Conservation (phyloP, 2,888 invertebrate genomes). For the Diadegma fenestrale region DNA sequence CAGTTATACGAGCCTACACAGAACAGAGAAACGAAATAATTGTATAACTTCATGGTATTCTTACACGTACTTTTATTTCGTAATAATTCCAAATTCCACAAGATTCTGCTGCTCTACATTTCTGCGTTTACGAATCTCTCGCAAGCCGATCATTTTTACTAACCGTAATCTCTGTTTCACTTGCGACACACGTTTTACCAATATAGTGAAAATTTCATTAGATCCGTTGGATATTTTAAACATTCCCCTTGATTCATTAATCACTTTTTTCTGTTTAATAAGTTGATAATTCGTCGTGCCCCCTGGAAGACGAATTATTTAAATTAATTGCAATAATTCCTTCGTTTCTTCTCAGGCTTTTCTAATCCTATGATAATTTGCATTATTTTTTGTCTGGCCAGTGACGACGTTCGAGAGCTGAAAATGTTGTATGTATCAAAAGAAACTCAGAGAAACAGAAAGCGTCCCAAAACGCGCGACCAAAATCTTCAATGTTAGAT, state of each 20-base stretch:
- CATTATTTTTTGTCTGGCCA: no score
- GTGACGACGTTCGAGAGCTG: no score
- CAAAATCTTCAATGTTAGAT: no score
- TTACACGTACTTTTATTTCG: conserved; percentile 52
- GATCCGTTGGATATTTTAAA: conserved; percentile 16
- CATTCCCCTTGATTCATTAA: conserved; percentile 6
- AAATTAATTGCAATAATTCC: no score
- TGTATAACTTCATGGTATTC: conserved; percentile 50
- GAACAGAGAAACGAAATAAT: conserved; percentile 35
- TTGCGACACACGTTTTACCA: conserved; percentile 53
- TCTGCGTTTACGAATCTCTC: background rate
- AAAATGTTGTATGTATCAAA: no score
- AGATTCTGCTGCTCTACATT: conserved; percentile 30
- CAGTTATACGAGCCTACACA: conserved; percentile 15
- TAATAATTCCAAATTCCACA: conserved; percentile 50
- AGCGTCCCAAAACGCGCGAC: no score
- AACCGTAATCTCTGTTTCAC: conserved; percentile 28
- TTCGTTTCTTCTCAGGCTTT: no score
- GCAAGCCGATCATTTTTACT: background rate
- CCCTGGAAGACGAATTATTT: no score
- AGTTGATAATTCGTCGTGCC: no score
- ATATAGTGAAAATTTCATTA: conserved; percentile 8
- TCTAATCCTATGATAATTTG: no score
- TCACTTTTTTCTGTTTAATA: no score
- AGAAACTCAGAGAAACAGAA: no score